Conservation (phyloP, 2,888 invertebrate species). For the Nyleta sp. region DNA sequence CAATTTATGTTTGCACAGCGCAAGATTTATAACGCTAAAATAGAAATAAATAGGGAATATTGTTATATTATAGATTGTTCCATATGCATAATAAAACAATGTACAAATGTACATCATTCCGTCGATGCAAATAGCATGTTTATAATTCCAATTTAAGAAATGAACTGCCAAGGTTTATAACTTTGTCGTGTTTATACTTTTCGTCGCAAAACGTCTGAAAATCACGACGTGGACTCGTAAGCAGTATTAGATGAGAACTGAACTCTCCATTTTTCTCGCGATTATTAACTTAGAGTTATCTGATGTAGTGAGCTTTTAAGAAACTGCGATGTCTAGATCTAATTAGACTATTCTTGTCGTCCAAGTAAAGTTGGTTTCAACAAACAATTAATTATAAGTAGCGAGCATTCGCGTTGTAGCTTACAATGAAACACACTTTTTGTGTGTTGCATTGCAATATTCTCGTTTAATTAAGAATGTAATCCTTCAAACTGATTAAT, state of each 20-base stretch:
- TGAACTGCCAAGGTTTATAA: neutral
- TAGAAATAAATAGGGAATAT: neutral
- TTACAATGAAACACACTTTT: too few relatives aligned
- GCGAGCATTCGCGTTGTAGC: too few relatives aligned
- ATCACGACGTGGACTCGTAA: neutral
- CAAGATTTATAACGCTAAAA: conserved; percentile 16
- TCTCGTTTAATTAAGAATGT: too few relatives aligned
- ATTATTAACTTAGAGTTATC: conserved; percentile 5
- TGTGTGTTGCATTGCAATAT: too few relatives aligned
- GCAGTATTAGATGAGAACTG: neutral
- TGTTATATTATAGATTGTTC: neutral
- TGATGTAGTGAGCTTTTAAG: conserved; percentile 16
- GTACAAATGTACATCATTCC: too few relatives aligned
- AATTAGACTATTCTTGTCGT: conserved; percentile 46
- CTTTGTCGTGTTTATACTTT: neutral
- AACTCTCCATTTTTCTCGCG: neutral
- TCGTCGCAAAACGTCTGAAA: neutral
- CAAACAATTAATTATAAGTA: too few relatives aligned
- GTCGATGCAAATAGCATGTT: too few relatives aligned
- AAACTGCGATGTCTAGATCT: conserved; percentile 41
- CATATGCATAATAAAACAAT: too few relatives aligned
- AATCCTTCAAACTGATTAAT: too few relatives aligned
- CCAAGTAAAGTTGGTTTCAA: conserved; percentile 33
- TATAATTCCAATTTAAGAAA: too few relatives aligned
- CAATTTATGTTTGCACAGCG: conserved; percentile 23